These are phyloP conservation scores for Lycocorax pyrrhopterus DNA, from an alignment of 2,113 vertebrate genomes.

Conservation along the genomic window DNA sequence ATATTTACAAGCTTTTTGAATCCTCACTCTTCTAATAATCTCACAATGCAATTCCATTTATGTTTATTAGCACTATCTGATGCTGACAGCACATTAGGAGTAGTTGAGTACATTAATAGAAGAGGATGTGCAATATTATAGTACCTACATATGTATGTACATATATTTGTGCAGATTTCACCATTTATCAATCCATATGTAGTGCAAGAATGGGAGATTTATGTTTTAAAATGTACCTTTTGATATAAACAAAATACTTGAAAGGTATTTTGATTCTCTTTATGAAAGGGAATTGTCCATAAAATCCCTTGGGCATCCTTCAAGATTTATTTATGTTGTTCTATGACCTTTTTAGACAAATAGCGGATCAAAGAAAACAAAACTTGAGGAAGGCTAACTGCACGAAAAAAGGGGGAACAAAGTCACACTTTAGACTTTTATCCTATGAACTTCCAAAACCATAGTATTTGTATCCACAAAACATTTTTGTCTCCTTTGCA, in stretches of 20 bases:
- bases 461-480: background rate
- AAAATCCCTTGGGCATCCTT: background rate
- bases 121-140: background rate
- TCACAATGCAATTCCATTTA: background rate
- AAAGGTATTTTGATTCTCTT: background rate
- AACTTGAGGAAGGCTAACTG: background rate
- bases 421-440: background rate
- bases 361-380: background rate
- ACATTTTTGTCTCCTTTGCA: background rate
- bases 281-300: background rate
- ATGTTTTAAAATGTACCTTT: background rate
- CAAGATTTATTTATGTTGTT: background rate
- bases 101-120: background rate
- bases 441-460: background rate
- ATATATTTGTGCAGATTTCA: background rate
- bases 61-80: background rate
- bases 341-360: background rate
- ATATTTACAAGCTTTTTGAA: background rate
- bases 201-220: background rate
- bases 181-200: background rate
- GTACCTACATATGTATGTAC: too few relatives aligned
- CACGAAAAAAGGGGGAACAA: background rate
- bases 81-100: background rate
- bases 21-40: background rate
- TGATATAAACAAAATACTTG: background rate